A percentile compares a stretch with the other conserved stretches of the same genome.
phyloP scores from a whole-genome alignment of 2,797 vertebrate species.

The Bufotes viridis region DNA sequence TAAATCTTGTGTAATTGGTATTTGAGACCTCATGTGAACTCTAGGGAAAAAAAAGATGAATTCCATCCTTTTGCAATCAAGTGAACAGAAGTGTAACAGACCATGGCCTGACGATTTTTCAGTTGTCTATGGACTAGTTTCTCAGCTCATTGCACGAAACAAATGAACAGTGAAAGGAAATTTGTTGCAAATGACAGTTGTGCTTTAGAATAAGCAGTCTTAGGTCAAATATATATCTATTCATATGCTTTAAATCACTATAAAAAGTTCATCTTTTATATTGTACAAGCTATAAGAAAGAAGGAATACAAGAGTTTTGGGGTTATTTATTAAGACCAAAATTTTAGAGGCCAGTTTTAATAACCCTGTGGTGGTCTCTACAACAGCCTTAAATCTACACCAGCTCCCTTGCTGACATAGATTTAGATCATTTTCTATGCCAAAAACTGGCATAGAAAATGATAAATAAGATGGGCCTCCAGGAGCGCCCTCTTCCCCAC shows the following conservation, averaged over 20 bases:
- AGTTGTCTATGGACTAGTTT: constrained; percentile 52
- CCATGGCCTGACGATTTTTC: constrained; percentile 34
- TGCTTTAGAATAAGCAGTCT: constrained; percentile 33
- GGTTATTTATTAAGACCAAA: too few relatives aligned
- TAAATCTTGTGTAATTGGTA: constrained; percentile 30
- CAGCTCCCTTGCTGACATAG: too few relatives aligned
- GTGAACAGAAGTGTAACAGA: constrained; percentile 46
- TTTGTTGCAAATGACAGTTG: constrained; percentile 52
- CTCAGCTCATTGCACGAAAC: constrained; percentile 47
- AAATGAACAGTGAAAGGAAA: constrained; percentile 61
- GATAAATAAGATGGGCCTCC: too few relatives aligned
- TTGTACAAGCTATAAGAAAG: constrained; percentile 13
- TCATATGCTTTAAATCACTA: not conserved
- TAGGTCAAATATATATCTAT: constrained; percentile 42
- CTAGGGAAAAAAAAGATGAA: constrained; percentile 27
- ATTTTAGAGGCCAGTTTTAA: too few relatives aligned
- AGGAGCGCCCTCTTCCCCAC: too few relatives aligned
- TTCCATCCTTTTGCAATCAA: constrained; percentile 52
- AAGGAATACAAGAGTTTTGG: not conserved
- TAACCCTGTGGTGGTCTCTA: too few relatives aligned
- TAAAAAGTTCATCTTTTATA: not conserved
- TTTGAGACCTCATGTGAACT: constrained; percentile 45
- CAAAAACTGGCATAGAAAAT: too few relatives aligned
- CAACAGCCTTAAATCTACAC: too few relatives aligned
- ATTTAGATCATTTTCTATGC: too few relatives aligned